phyloP scores from a whole-genome alignment of 2,888 invertebrate genomes.

The Antheraea assamensis region DNA sequence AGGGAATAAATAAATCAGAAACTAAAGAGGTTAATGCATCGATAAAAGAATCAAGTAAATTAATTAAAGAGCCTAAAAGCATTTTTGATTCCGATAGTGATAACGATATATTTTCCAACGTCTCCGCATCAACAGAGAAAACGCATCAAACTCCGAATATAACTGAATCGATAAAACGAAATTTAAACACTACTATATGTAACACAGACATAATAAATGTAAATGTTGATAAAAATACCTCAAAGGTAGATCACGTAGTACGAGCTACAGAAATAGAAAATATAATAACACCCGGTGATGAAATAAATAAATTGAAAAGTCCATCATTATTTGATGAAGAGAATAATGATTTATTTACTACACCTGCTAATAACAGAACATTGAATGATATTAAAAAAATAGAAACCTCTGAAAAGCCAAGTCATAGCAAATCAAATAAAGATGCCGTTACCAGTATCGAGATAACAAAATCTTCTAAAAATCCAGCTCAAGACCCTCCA shows the following conservation, averaged over 20 bases:
- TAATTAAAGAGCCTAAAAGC: slow-evolving; percentile 31
- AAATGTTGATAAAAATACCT: neutral
- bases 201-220: neutral
- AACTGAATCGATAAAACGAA: neutral
- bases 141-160: neutral
- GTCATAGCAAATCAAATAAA: neutral
- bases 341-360: slow-evolving; percentile 44
- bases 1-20: neutral
- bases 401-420: neutral
- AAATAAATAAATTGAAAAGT: slow-evolving; percentile 31
- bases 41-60: neutral
- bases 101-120: slow-evolving; percentile 48
- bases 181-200: neutral
- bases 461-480: neutral
- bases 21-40: neutral
- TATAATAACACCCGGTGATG: neutral
- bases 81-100: slow-evolving; percentile 56
- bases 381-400: neutral
- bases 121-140: neutral
- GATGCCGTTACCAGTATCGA: neutral
- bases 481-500: neutral
- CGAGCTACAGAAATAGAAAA: neutral
- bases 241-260: neutral
- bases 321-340: slow-evolving; percentile 60
- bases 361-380: neutral